Conservation (phyloP, 2,797 vertebrate species). For the Eulemur mongoz region DNA sequence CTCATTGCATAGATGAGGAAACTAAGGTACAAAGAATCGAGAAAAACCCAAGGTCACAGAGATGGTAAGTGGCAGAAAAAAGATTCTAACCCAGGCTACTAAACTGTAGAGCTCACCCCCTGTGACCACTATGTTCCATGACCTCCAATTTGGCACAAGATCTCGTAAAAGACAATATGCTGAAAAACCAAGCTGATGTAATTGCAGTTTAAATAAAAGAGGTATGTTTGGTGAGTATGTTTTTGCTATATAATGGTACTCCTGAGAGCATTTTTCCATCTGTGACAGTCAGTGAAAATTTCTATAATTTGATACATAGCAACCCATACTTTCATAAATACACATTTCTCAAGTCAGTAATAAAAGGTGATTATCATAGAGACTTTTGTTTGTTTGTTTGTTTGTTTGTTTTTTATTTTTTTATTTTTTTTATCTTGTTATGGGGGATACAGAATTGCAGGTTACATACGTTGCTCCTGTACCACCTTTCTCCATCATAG, state of each 20-base stretch:
- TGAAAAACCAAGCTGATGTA: background rate
- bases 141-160: background rate
- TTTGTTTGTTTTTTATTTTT: too few relatives aligned
- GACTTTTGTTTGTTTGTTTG: too few relatives aligned
- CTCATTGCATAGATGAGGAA: background rate
- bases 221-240: background rate
- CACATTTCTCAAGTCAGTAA: slow-evolving; percentile 10
- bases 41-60: background rate
- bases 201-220: background rate
- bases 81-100: background rate
- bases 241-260: background rate
- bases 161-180: background rate
- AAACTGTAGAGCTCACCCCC: background rate
- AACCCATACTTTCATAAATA: background rate
- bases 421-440: too few relatives aligned
- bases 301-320: background rate
- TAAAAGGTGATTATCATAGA: background rate
- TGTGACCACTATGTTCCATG: background rate
- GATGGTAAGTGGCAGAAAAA: background rate
- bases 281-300: background rate
- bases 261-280: background rate
- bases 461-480: too few relatives aligned
- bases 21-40: background rate
- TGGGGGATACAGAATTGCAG: too few relatives aligned
- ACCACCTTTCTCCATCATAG: too few relatives aligned